A percentile compares a stretch with the other conserved stretches of the same genome.
phyloP scores from a whole-genome alignment of 1,140 invertebrate genomes.

The Copidosoma floridanum region DNA sequence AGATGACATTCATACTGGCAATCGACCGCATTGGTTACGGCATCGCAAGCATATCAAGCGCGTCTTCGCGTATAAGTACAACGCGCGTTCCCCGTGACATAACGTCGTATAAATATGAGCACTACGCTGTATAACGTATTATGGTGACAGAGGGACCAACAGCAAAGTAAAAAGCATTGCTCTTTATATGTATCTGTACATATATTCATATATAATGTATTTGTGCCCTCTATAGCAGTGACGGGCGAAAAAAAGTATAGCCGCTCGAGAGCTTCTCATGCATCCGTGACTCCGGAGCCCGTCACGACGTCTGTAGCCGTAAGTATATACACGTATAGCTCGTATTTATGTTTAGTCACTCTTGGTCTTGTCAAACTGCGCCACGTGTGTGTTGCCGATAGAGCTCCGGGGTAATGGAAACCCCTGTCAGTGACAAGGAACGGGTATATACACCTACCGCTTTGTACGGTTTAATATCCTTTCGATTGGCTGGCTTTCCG shows the following conservation, averaged over 20 bases:
- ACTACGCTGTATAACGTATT: too few relatives aligned
- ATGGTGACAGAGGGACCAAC: too few relatives aligned
- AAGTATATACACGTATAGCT: too few relatives aligned
- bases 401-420: neutral
- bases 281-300: neutral
- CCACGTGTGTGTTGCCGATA: neutral
- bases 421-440: too few relatives aligned
- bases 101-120: too few relatives aligned
- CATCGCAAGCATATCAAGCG: too few relatives aligned
- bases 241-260: neutral
- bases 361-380: neutral
- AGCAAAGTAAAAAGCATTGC: too few relatives aligned
- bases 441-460: too few relatives aligned
- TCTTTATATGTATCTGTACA: too few relatives aligned
- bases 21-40: neutral
- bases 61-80: too few relatives aligned
- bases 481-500: constrained; percentile 7
- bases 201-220: too few relatives aligned
- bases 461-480: neutral
- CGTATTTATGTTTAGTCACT: constrained; percentile 18
- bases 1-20: neutral
- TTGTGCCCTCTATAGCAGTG: too few relatives aligned
- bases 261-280: neutral
- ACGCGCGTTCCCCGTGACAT: constrained; percentile 6
- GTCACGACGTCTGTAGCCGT: neutral